Percentiles rank a stretch among this genome's conserved stretches.
phyloP scores from a whole-genome alignment of 2,888 invertebrate species.

The Maniola hyperantus region DNA sequence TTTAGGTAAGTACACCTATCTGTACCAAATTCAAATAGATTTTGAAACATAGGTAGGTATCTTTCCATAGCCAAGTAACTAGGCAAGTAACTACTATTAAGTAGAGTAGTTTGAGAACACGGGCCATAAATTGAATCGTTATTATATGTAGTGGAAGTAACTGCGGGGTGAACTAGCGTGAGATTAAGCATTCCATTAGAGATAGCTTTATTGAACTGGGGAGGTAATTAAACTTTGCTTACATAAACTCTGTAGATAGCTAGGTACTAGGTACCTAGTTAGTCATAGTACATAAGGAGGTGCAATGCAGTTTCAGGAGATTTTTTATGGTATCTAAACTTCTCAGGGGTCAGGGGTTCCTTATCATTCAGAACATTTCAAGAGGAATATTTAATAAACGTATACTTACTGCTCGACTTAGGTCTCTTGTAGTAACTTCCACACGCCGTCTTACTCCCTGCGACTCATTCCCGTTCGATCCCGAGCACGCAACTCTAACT shows the following conservation, averaged over 20 bases:
- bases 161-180: constrained; percentile 58
- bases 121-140: constrained; percentile 74
- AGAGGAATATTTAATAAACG: no score
- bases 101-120: constrained; percentile 36
- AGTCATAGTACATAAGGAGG: no score
- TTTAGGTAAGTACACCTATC: no score
- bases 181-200: constrained; percentile 59
- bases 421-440: no score
- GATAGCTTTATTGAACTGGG: constrained; percentile 46
- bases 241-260: constrained; percentile 4
- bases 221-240: constrained; percentile 45
- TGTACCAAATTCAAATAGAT: background rate
- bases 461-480: no score
- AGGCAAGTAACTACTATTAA: constrained; percentile 4
- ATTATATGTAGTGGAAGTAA: constrained; percentile 82
- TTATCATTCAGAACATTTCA: no score
- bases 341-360: no score
- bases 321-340: no score
- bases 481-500: no score
- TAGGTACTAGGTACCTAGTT: background rate
- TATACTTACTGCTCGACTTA: no score
- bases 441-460: no score
- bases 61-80: background rate
- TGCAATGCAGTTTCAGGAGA: no score
- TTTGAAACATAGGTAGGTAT: background rate